Percentiles rank a stretch among this genome's conserved stretches.
Evolutionary conservation across 2,113 vertebrate genomes (phyloP).

Genomic region (Mugil cephalus): DNA sequence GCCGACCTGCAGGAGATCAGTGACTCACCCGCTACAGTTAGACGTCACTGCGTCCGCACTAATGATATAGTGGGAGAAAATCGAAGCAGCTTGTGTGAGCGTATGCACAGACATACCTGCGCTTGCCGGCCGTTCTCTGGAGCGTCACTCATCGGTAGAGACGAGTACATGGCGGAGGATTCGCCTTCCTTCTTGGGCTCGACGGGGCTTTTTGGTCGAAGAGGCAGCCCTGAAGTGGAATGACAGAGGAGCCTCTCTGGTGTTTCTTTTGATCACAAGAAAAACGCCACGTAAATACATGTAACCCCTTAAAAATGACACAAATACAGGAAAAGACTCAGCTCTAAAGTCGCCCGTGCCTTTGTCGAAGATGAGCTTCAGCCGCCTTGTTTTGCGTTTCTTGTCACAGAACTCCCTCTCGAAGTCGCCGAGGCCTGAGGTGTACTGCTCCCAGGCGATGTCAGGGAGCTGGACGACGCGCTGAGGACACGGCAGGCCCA

Average conservation of each 20-base stretch:
- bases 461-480: slow-evolving; percentile 97
- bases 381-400: slow-evolving; percentile 93
- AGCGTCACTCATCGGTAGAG: slow-evolving; percentile 93
- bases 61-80: slow-evolving; percentile 13
- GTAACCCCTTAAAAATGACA: neutral
- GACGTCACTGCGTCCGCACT: slow-evolving; percentile 32
- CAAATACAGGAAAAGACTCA: neutral
- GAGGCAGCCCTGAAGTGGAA: slow-evolving; percentile 86
- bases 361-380: slow-evolving; percentile 97
- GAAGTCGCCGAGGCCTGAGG: slow-evolving; percentile 94
- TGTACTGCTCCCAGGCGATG: slow-evolving; percentile 98
- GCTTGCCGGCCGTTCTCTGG: slow-evolving; percentile 88
- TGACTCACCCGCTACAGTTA: slow-evolving; percentile 47
- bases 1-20: slow-evolving; percentile 22
- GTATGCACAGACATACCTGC: slow-evolving; percentile 85
- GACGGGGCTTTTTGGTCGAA: slow-evolving; percentile 94
- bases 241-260: neutral
- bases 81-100: neutral
- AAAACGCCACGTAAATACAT: neutral
- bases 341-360: slow-evolving; percentile 74
- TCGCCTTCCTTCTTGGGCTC: slow-evolving; percentile 95
- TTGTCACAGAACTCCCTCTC: slow-evolving; percentile 95
- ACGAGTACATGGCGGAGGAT: slow-evolving; percentile 88
- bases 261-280: neutral
- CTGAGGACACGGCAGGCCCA: slow-evolving; percentile 95